These are phyloP conservation scores for Boloria selene DNA, from an alignment of 2,888 invertebrate genomes.

Conservation along the genomic window DNA sequence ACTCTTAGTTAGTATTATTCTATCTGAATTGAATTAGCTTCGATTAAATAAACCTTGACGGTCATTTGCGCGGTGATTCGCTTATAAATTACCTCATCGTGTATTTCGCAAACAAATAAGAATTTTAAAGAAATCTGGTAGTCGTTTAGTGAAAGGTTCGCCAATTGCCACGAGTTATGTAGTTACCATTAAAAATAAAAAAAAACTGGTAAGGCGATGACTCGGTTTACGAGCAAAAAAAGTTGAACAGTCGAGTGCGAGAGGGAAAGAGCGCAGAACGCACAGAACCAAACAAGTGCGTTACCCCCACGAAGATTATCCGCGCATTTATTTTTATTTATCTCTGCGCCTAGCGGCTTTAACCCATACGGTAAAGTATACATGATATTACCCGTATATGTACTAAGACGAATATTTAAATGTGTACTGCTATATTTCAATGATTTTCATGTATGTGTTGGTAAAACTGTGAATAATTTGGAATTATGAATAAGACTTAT, in stretches of 20 bases:
- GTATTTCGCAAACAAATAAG: conserved; percentile 30
- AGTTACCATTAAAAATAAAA: conserved; percentile 68
- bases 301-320: conserved; percentile 79
- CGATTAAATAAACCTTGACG: conserved; percentile 1
- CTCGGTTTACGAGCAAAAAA: conserved; percentile 67
- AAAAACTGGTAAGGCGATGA: conserved; percentile 72
- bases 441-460: too few species aligned
- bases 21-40: background rate
- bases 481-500: too few species aligned
- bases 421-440: too few species aligned
- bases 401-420: background rate
- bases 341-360: conserved; percentile 54
- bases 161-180: conserved; percentile 60
- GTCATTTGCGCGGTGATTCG: background rate
- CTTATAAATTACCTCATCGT: background rate
- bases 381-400: background rate
- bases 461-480: too few species aligned
- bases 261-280: conserved; percentile 54
- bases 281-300: conserved; percentile 73
- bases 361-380: conserved; percentile 26
- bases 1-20: background rate
- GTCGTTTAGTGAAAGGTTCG: conserved; percentile 65
- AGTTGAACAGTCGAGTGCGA: conserved; percentile 57
- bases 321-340: conserved; percentile 69
- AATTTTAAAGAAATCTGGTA: conserved; percentile 43